These are phyloP conservation scores for Gopherus flavomarginatus DNA, from an alignment of 2,113 vertebrate species.

Conservation along the genomic window DNA sequence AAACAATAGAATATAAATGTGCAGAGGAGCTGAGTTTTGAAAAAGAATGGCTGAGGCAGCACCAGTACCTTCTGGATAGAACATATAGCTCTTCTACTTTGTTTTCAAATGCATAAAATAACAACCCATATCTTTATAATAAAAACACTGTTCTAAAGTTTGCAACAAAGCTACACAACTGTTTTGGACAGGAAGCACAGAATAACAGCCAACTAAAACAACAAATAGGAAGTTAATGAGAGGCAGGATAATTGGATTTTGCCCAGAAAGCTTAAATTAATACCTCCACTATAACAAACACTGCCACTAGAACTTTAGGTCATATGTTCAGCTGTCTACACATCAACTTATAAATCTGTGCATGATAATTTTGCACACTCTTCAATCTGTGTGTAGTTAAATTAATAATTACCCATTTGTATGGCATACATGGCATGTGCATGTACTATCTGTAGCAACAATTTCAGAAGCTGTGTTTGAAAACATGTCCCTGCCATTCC, in stretches of 20 bases:
- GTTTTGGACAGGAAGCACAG: neutral
- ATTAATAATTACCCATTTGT: neutral
- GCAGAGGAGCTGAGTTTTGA: neutral
- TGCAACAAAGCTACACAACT: neutral
- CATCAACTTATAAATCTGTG: neutral
- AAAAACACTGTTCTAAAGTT: neutral
- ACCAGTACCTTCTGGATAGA: neutral
- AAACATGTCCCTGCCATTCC: neutral
- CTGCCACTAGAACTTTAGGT: neutral
- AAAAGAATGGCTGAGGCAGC: neutral
- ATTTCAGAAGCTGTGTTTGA: neutral
- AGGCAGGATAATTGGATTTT: neutral
- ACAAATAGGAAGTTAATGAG: neutral
- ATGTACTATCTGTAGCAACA: neutral
- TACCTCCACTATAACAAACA: neutral
- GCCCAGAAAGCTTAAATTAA: neutral
- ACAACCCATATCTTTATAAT: neutral
- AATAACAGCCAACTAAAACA: neutral
- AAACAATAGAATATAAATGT: neutral
- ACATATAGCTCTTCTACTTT: neutral
- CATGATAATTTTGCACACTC: neutral
- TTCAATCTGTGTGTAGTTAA: neutral
- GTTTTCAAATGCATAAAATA: neutral
- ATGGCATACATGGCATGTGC: neutral
- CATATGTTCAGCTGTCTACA: neutral